phyloP scores from a whole-genome alignment of 2,797 vertebrate species.

The Enteromius viviparus region DNA sequence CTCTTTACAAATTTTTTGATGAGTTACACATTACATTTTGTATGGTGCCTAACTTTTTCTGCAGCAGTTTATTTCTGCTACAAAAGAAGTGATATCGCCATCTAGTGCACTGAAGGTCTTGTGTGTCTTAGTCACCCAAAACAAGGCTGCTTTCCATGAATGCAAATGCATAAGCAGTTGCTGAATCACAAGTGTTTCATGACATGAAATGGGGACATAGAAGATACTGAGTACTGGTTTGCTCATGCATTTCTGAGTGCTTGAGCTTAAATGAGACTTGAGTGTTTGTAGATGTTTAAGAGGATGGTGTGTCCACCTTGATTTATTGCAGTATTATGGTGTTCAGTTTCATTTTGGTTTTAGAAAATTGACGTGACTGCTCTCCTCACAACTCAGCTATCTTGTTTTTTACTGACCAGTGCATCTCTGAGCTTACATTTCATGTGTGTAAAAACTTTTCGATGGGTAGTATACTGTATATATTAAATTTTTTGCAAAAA shows the following conservation, averaged over 20 bases:
- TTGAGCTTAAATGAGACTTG: neutral
- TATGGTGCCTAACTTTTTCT: neutral
- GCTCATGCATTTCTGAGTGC: neutral
- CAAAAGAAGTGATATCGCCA: neutral
- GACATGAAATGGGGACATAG: neutral
- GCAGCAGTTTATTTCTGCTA: neutral
- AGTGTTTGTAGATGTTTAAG: neutral
- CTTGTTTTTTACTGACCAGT: neutral
- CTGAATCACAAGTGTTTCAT: neutral
- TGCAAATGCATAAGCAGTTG: neutral
- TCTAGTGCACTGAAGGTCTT: neutral
- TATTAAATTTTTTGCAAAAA: neutral
- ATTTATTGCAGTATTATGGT: neutral
- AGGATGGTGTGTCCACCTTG: neutral
- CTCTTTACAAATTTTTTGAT: neutral
- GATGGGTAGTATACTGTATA: neutral
- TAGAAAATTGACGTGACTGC: neutral
- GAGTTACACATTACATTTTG: neutral
- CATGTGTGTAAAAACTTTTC: neutral
- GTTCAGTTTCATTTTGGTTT: neutral
- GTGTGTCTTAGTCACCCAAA: neutral
- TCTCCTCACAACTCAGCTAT: neutral
- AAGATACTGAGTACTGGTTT: neutral
- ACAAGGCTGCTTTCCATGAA: neutral
- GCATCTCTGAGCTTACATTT: neutral